phyloP scores from a whole-genome alignment of 2,113 vertebrate species.

The Ancistrus triradiatus region DNA sequence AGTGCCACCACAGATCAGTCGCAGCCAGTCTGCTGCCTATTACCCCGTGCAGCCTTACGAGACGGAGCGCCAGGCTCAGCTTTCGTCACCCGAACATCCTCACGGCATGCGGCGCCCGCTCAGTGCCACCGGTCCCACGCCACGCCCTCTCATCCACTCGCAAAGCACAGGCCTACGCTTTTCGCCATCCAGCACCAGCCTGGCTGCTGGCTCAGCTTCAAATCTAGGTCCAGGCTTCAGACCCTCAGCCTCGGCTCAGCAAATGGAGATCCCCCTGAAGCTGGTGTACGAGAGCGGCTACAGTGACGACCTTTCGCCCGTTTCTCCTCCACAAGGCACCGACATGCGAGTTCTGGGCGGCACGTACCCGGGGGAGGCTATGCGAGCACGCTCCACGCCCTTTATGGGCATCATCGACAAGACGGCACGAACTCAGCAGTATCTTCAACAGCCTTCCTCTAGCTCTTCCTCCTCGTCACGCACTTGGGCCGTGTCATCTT shows the following conservation, averaged over 20 bases:
- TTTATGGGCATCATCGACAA: constrained; percentile 96
- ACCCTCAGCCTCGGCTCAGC: constrained; percentile 83
- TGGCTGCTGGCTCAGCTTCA: constrained; percentile 68
- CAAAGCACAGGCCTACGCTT: constrained; percentile 85
- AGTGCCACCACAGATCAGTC: constrained; percentile 79
- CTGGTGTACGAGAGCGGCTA: constrained; percentile 72
- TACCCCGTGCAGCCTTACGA: constrained; percentile 85
- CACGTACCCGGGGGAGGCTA: constrained; percentile 85
- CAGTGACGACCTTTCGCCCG: constrained; percentile 82
- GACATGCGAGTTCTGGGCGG: constrained; percentile 60
- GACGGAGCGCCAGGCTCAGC: constrained; percentile 65
- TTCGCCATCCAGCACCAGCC: constrained; percentile 84
- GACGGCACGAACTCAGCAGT: constrained; percentile 85
- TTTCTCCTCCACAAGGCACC: constrained; percentile 78
- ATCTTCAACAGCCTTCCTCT: constrained; percentile 70
- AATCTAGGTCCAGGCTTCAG: constrained; percentile 80
- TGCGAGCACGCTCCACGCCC: constrained; percentile 85
- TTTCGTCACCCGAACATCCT: constrained; percentile 78
- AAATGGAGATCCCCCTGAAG: constrained; percentile 89
- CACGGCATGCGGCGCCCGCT: constrained; percentile 81
- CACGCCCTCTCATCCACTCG: constrained; percentile 83
- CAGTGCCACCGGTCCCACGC: constrained; percentile 76
- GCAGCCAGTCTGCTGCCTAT: constrained; percentile 90
- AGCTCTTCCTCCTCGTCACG: constrained; percentile 68
- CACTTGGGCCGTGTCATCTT: constrained; percentile 93